Evolutionary conservation across 2,888 invertebrate species (phyloP), one percentile per base, ranked within the genome.

Genomic region (Argyresthia albistria): DNA sequence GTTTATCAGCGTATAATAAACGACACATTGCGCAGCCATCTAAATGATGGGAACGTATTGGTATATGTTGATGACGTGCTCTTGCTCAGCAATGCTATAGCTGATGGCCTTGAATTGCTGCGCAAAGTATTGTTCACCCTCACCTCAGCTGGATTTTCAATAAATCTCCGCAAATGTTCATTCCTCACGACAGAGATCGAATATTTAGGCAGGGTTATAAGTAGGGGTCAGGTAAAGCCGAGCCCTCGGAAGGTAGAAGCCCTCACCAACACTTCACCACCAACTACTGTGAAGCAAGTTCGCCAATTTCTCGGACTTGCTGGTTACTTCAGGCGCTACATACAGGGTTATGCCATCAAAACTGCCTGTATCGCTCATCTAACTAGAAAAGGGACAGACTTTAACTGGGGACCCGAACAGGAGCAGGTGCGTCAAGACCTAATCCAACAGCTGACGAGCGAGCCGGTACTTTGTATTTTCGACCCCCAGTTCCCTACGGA

Each of bases 401-500:
- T 43, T 11, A 46, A 11, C 10, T 53, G 53, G 53, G 43, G 35
- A 8, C 35, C 35, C 6, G 49, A 48, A 12, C 49, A 49, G 11
- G 49, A 53, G 35, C 9, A 43, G 8, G 37, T 49, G 4, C 48
- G 49, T 10, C 48, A 49, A 43, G 43, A 43, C 39, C 43, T 53
- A 7, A 49, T 53, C 35, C 4, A 35, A 12, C 12, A n/a, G n/a
- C 36, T 53, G 11, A 53, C 50, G 3, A 53, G 11, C 35, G 49
- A 43, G 14, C 62, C 58, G 37, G 46, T 59, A 8, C 46, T 62
- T 12, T 52, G 51, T 11, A 51, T 59, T 8, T 62, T 56, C 52
- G 55, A 60, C 35, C 57, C 58, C 4, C 42, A 51, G n/a, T 52
- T 58, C 4, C 55, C 53, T 6, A 61, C 57, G 0, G 59, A 65